A percentile compares a stretch with the other conserved stretches of the same genome.
Evolutionary conservation across 2,797 vertebrate genomes (phyloP).

Genomic region (Apodemus agrarius): DNA sequence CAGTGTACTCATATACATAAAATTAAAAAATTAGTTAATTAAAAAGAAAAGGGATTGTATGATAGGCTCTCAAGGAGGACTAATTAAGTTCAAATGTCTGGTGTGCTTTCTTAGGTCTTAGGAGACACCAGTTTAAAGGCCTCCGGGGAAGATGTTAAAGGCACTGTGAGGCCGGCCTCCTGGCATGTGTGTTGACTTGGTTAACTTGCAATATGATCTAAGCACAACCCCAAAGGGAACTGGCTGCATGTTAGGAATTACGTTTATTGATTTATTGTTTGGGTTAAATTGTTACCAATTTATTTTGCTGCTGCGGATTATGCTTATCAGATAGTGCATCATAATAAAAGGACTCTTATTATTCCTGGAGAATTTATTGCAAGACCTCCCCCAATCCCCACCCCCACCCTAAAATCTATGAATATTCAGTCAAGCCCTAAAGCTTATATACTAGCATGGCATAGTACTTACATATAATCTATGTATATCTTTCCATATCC

Average conservation of each 20-base stretch:
- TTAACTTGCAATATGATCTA: conserved; percentile 34
- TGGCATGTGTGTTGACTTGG: background rate
- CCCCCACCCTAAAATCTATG: background rate
- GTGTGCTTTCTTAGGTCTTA: background rate
- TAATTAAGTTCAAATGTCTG: background rate
- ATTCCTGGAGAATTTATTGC: background rate
- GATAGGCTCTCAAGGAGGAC: background rate
- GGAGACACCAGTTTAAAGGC: background rate
- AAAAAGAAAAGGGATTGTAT: too few species aligned
- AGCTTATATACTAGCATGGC: background rate
- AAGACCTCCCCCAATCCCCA: fast-evolving
- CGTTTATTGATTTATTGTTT: background rate
- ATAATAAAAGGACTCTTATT: background rate
- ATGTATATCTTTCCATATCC: background rate
- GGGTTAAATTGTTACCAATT: conserved; percentile 25
- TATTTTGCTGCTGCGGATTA: background rate
- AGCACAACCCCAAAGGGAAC: background rate
- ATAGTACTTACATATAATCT: background rate
- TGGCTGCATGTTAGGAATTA: background rate
- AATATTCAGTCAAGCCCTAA: background rate
- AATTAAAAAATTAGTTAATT: too few species aligned
- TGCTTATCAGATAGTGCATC: background rate
- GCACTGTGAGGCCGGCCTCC: background rate
- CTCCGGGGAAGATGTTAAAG: background rate
- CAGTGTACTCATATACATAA: too few species aligned